These are phyloP conservation scores for Philereme vetulata DNA, from an alignment of 2,888 invertebrate species.

Conservation along the genomic window DNA sequence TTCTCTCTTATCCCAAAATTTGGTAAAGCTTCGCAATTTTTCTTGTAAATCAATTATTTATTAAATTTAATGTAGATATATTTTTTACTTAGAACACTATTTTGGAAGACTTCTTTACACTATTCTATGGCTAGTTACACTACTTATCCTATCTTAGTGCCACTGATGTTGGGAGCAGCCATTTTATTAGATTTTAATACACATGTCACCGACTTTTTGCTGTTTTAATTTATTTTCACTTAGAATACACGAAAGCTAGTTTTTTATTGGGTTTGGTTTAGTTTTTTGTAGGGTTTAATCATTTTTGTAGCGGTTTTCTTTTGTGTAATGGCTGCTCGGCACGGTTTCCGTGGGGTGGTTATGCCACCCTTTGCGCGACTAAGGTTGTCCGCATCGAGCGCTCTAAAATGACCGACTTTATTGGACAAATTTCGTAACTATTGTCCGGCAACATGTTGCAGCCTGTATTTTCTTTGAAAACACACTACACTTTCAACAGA, in stretches of 20 bases:
- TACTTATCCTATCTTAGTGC: slow-evolving; percentile 51
- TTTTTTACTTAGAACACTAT: slow-evolving; percentile 47
- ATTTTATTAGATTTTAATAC: slow-evolving; percentile 48
- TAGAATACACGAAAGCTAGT: slow-evolving; percentile 36
- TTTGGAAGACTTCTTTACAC: slow-evolving; percentile 80
- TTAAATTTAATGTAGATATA: slow-evolving; percentile 44
- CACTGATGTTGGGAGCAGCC: slow-evolving; percentile 57
- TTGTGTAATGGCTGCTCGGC: slow-evolving; percentile 63
- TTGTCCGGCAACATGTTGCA: not conserved
- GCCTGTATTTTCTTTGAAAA: too few relatives aligned
- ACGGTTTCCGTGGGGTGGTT: slow-evolving; percentile 49
- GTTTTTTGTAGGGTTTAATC: slow-evolving; percentile 37
- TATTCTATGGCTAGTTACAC: slow-evolving; percentile 55
- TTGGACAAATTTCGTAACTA: not conserved
- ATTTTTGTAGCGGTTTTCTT: slow-evolving; percentile 64
- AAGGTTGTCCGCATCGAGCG: slow-evolving; percentile 7
- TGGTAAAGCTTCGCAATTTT: slow-evolving; percentile 17
- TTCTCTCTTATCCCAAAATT: slow-evolving; percentile 22
- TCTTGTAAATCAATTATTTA: slow-evolving; percentile 22
- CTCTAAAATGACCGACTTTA: not conserved
- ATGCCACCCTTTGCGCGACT: slow-evolving; percentile 40
- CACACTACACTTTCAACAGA: too few relatives aligned
- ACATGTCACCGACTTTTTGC: slow-evolving; percentile 39
- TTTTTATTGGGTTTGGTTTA: slow-evolving; percentile 34
- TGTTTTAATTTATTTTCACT: slow-evolving; percentile 29